Percentiles rank a stretch among this genome's conserved stretches.
Conservation (phyloP, 2,797 vertebrate genomes). For the Parauchenoglanis ngamensis region DNA sequence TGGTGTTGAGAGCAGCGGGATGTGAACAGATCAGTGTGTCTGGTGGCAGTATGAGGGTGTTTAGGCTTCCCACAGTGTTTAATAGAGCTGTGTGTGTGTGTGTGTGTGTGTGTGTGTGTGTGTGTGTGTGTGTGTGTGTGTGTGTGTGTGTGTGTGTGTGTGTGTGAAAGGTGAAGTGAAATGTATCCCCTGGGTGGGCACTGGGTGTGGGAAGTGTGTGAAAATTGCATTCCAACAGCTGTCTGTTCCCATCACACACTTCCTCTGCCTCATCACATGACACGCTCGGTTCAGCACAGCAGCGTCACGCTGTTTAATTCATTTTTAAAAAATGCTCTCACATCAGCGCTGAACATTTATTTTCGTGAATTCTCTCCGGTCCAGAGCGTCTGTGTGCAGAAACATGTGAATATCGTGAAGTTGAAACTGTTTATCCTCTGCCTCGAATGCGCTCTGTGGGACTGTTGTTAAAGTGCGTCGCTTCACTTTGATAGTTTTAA, state of each 20-base stretch:
- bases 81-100: constrained; percentile 24
- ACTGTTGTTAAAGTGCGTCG: not conserved
- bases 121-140: constrained; percentile 30
- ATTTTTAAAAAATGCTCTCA: not conserved
- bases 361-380: not conserved
- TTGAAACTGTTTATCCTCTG: no score
- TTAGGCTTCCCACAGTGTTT: constrained; percentile 24
- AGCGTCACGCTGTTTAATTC: not conserved
- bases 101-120: constrained; percentile 24
- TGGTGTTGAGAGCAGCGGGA: constrained; percentile 8
- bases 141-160: constrained; percentile 23
- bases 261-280: constrained; percentile 33
- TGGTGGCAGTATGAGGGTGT: constrained; percentile 20
- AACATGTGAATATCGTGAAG: no score
- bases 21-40: constrained; percentile 1
- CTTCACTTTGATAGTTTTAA: not conserved
- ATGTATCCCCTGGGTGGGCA: constrained; percentile 50
- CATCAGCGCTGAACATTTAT: not conserved
- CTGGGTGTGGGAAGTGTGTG: constrained; percentile 50
- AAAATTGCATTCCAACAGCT: constrained; percentile 57
- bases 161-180: constrained; percentile 47
- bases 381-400: not conserved
- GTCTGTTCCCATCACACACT: constrained; percentile 51
- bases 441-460: not conserved
- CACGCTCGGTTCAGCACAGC: not conserved